These are phyloP conservation scores for Styela clava DNA, from an alignment of 23 tunicate species.

Conservation along the genomic window DNA sequence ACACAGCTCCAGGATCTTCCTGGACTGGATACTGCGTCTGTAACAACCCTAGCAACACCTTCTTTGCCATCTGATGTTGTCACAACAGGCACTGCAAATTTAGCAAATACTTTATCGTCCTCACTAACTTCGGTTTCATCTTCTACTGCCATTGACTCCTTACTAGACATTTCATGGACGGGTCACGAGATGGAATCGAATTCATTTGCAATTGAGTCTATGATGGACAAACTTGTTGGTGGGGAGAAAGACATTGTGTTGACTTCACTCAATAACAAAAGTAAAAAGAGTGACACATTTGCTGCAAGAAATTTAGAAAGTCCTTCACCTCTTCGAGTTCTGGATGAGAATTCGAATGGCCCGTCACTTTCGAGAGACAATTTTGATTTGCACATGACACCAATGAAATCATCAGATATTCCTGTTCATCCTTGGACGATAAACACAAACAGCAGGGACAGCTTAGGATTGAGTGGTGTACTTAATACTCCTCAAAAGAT, in stretches of 20 bases:
- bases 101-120: neutral
- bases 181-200: neutral
- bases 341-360: constrained; percentile 1
- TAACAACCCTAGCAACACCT: neutral
- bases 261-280: neutral
- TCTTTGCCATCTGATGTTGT: neutral
- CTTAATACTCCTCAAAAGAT: constrained; percentile 65
- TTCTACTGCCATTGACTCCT: neutral
- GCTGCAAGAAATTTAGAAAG: neutral
- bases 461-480: constrained; percentile 21
- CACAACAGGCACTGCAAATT: neutral
- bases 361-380: constrained; percentile 33
- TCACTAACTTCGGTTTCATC: neutral
- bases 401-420: constrained; percentile 19
- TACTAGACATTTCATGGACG: neutral
- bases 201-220: neutral
- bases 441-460: constrained; percentile 11
- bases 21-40: neutral
- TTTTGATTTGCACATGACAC: constrained; percentile 35
- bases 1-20: neutral
- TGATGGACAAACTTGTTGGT: neutral
- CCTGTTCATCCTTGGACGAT: constrained; percentile 64
- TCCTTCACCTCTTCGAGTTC: neutral
- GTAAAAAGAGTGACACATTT: neutral
- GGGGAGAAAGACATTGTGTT: neutral